Percentiles rank a stretch among this genome's conserved stretches.
phyloP scores from a whole-genome alignment of 1,140 invertebrate species.

The Hyposmocoma kahamanoa region DNA sequence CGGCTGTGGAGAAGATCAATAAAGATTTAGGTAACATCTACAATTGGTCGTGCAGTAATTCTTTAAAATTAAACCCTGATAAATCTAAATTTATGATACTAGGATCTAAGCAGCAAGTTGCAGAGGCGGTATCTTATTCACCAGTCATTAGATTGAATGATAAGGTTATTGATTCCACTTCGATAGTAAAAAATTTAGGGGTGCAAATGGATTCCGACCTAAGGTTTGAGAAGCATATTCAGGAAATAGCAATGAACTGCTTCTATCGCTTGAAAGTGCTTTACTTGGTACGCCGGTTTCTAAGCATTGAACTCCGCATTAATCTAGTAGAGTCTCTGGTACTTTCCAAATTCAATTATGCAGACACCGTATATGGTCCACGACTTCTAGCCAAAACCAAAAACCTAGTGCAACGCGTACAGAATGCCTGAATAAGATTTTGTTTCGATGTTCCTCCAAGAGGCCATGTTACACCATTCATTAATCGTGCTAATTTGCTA shows the following conservation, averaged over 20 bases:
- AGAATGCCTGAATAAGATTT: not conserved
- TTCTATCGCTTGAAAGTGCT: conserved; percentile 4
- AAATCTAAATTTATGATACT: conserved; percentile 2
- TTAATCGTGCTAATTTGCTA: not conserved
- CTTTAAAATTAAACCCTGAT: not conserved
- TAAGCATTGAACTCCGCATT: not conserved
- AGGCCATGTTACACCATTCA: not conserved
- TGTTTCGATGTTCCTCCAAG: conserved; percentile 1
- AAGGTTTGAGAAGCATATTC: conserved; percentile 5
- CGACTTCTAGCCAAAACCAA: not conserved
- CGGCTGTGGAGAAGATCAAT: not conserved
- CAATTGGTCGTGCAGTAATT: not conserved
- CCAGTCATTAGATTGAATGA: not conserved
- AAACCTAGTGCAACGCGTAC: not conserved
- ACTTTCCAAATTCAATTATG: conserved; percentile 1
- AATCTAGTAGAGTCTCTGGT: conserved; percentile 2
- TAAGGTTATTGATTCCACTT: not conserved
- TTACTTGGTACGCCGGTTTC: not conserved
- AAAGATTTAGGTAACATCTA: no score
- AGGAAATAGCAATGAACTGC: not conserved
- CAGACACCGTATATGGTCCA: not conserved
- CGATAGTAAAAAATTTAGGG: not conserved
- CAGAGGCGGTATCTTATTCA: not conserved
- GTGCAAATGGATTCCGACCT: not conserved
- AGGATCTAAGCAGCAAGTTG: not conserved